Evolutionary conservation across 1,140 invertebrate genomes (phyloP).

Genomic region (Drosophila tristis): DNA sequence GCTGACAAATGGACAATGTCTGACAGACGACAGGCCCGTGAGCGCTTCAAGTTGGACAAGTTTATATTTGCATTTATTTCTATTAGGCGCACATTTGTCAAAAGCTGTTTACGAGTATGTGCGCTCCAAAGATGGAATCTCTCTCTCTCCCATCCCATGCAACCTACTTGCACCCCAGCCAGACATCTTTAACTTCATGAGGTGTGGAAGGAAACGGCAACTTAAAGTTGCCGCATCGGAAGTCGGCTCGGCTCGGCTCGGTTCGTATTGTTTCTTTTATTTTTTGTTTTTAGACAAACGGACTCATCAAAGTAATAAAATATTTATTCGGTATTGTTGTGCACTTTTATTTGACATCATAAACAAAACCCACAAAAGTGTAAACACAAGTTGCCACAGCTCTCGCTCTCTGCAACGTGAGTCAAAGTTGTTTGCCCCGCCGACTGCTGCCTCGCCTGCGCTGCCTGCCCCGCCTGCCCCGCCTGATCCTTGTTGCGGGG

Average conservation of each 20-base stretch:
- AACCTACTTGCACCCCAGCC: constrained; percentile 18
- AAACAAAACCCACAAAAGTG: constrained; percentile 82
- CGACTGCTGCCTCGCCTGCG: not conserved
- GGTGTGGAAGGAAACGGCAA: not conserved
- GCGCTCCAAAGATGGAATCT: constrained; percentile 1
- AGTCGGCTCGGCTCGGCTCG: constrained; percentile 27
- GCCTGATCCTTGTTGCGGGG: not conserved
- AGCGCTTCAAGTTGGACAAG: constrained; percentile 73
- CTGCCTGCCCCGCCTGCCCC: not conserved
- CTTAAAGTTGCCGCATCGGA: constrained; percentile 39
- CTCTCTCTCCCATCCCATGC: not conserved
- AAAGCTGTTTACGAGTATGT: constrained; percentile 75
- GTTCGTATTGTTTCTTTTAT: constrained; percentile 25
- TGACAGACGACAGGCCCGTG: constrained; percentile 69
- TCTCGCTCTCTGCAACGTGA: constrained; percentile 26
- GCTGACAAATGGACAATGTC: constrained; percentile 79
- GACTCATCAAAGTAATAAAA: constrained; percentile 76
- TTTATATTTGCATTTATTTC: constrained; percentile 83
- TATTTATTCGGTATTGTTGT: constrained; percentile 82
- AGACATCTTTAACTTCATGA: constrained; percentile 38
- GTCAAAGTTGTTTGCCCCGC: constrained; percentile 29
- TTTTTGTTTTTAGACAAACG: constrained; percentile 42
- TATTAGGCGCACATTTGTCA: constrained; percentile 81
- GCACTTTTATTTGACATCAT: constrained; percentile 83
- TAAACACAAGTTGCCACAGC: constrained; percentile 69